A percentile compares a stretch with the other conserved stretches of the same genome.
phyloP scores from a whole-genome alignment of 2,888 invertebrate genomes.

The Chrysina gloriosa region DNA sequence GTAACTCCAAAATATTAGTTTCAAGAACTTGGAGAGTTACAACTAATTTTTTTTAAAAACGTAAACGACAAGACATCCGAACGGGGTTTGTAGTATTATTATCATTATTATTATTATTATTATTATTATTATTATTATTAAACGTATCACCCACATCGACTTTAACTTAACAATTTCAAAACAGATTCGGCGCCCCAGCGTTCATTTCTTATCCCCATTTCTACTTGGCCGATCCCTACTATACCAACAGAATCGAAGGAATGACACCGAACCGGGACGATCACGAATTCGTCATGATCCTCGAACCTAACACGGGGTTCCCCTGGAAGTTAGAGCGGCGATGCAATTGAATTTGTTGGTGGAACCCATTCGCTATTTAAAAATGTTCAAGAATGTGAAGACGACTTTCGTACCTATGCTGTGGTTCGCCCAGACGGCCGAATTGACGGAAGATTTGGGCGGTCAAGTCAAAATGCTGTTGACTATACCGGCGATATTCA shows the following conservation, averaged over 20 bases:
- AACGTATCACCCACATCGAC: too few species aligned
- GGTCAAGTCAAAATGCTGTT: conserved; percentile 68
- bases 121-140: too few species aligned
- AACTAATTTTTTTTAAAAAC: too few species aligned
- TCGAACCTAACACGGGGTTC: conserved; percentile 86
- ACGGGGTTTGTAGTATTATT: too few species aligned
- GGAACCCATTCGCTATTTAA: conserved; percentile 67
- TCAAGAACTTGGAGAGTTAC: too few species aligned
- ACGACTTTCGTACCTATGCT: conserved; percentile 77
- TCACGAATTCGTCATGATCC: conserved; percentile 74
- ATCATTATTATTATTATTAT: too few species aligned
- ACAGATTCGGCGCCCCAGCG: conserved; percentile 83
- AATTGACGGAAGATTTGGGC: conserved; percentile 71
- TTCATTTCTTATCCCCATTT: conserved; percentile 88
- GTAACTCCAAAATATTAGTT: too few species aligned
- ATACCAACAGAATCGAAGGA: conserved; percentile 73
- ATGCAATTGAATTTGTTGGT: conserved; percentile 81
- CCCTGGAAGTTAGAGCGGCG: conserved; percentile 78
- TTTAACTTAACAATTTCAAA: too few species aligned
- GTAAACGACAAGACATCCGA: too few species aligned
- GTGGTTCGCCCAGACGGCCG: conserved; percentile 80
- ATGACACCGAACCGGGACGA: conserved; percentile 72
- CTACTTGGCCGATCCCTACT: conserved; percentile 76
- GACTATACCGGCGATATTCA: conserved; percentile 68
- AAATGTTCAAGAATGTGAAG: conserved; percentile 69